Conservation (phyloP, 1,140 invertebrate species). For the Scaptodrosophila lebanonensis region DNA sequence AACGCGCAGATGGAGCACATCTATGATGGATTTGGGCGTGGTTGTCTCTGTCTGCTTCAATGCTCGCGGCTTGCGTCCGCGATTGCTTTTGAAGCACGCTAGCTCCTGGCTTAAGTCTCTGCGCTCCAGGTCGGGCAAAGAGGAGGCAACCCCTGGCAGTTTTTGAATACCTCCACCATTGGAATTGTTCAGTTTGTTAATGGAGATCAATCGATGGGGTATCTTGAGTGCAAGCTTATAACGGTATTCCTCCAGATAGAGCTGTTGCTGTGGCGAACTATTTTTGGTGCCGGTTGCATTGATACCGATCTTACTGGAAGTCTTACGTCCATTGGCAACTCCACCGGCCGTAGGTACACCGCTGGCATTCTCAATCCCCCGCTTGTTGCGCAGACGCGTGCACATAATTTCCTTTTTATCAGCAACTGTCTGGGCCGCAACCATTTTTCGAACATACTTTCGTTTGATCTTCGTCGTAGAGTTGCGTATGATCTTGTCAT, state of each 20-base stretch:
- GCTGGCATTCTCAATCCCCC: too few species aligned
- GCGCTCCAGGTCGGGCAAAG: slow-evolving; percentile 84
- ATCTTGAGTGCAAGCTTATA: slow-evolving; percentile 89
- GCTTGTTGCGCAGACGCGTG: slow-evolving; percentile 48
- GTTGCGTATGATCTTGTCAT: slow-evolving; percentile 73
- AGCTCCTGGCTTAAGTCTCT: slow-evolving; percentile 42
- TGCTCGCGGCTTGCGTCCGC: slow-evolving; percentile 17
- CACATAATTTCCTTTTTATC: slow-evolving; percentile 59
- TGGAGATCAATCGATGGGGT: slow-evolving; percentile 86
- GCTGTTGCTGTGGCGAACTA: slow-evolving; percentile 44
- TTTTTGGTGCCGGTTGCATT: slow-evolving; percentile 14
- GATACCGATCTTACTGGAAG: neutral
- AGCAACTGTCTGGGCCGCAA: slow-evolving; percentile 21
- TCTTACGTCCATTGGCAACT: slow-evolving; percentile 32
- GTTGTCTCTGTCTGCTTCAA: slow-evolving; percentile 21
- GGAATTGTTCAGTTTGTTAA: slow-evolving; percentile 81
- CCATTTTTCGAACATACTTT: slow-evolving; percentile 64
- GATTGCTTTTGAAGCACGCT: slow-evolving; percentile 32
- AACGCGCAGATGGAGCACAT: slow-evolving; percentile 65
- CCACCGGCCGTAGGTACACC: slow-evolving; percentile 14
- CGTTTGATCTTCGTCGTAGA: slow-evolving; percentile 67
- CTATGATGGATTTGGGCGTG: slow-evolving; percentile 68
- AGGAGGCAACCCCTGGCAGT: slow-evolving; percentile 82
- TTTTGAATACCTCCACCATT: too few species aligned
- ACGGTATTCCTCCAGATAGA: slow-evolving; percentile 82